Conservation (phyloP, 2,113 vertebrate genomes). For the Neolamprologus longior region DNA sequence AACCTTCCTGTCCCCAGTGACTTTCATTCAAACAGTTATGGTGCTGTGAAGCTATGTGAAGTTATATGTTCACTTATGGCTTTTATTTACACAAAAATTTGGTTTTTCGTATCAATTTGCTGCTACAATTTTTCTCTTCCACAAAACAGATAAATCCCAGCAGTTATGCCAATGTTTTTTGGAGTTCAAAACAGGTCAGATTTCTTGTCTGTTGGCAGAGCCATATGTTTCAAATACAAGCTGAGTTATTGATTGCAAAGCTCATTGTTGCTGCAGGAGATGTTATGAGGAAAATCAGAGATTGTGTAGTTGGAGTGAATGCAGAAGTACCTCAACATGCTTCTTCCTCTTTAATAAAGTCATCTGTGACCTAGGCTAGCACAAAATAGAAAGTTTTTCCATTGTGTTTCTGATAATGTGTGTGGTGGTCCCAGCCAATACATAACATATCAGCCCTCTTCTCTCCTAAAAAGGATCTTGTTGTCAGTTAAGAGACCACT, state of each 20-base stretch:
- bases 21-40: not conserved
- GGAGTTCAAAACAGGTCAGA: not conserved
- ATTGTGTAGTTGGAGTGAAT: slow-evolving; percentile 7
- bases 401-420: slow-evolving; percentile 8
- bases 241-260: slow-evolving; percentile 2
- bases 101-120: not conserved
- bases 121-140: not conserved
- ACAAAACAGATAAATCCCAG: not conserved
- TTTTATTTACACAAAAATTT: not conserved
- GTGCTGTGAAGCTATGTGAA: not conserved
- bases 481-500: slow-evolving; percentile 53
- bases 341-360: slow-evolving; percentile 50
- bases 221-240: slow-evolving; percentile 25
- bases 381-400: slow-evolving; percentile 25
- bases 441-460: slow-evolving; percentile 15
- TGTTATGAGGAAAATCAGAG: not conserved
- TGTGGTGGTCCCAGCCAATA: not conserved
- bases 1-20: not conserved
- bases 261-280: slow-evolving; percentile 42
- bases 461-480: slow-evolving; percentile 25
- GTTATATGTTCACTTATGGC: not conserved
- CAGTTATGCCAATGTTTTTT: not conserved
- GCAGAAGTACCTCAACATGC: slow-evolving; percentile 28
- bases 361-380: slow-evolving; percentile 39
- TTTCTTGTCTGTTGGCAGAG: slow-evolving; percentile 22